Base-by-base conservation (phyloP, 2,888 invertebrate genomes). In the Mesorhabditis spiculigera region DNA sequence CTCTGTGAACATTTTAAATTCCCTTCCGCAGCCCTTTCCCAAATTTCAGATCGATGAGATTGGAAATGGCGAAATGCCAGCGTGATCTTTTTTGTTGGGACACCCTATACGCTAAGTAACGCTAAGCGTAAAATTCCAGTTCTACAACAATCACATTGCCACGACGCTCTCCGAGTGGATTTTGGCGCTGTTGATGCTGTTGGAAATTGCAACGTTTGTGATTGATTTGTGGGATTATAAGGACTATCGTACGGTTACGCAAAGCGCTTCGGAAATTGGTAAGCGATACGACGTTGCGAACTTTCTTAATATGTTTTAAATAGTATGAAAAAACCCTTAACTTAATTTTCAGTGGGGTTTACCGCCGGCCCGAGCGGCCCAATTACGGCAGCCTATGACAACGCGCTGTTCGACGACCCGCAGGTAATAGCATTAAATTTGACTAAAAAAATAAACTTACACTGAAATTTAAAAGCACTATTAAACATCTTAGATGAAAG, bases 111-210 rank as follows among this genome's bases (percentile, higher is more conserved):
- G 28, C 1, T 28, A 28, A 28, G 28, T 28, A 1, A 3, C 63
- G 8, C 3, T n/a, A 28, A 13, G 42, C 8, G n/a, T 63, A 63
- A 5, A 10, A n/a, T 70, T 68, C 63, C 69, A 74, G 74, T 72
- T 45, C 61, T 74, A 71, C 66, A 62, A 61, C 16, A 74, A 72
- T 68, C 74, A 74, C 62, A 43, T 74, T 5, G 72, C 69, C 5
- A 58, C 72, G 28, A 68, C 74, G 4, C 61, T 69, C 28, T 72
- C 74, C 6, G 74, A 74, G 69, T 74, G 74, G 74, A 64, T 72
- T 50, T 65, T 74, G 5, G 72, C 69, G n/a, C 43, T 72, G 4
- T 63, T 74, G 5, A 67, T 72, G 3, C 64, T 70, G 45, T 10
- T 69, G 8, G 66, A 42, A 6, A 43, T 74, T 4, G 50, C 71